Base-by-base conservation (phyloP, 2,797 vertebrate species). In the Sciaenops ocellatus region DNA sequence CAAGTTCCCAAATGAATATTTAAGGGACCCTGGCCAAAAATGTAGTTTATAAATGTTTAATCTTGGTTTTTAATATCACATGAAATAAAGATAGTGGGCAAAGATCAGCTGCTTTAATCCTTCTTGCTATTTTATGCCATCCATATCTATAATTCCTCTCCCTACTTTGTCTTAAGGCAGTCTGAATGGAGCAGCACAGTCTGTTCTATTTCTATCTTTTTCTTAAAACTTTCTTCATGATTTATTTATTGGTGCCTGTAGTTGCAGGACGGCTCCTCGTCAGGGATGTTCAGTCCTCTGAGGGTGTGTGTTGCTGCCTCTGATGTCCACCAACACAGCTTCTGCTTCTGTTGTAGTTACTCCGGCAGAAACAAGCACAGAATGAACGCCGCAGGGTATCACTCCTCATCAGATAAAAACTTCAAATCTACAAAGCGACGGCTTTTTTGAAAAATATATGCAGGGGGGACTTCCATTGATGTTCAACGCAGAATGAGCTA, bases 191-290 rank as follows among this genome's bases (percentile, higher is more conserved):
- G 72, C 30, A 41, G 44, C 20, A 62, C 57, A 0, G 34, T 71
- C 66, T 78, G 55, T 51, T 86, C 85, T 85, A 79, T 85, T 89
- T 89, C 74, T 55, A 63, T 84, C 68, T 5, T 79, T 89, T 84
- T 82, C 56, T 12, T 74, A 42, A 90, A 91, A 90, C 79, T 80
- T 88, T 91, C 57, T 73, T 84, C 73, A 90, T 94, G 57, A 92
- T 90, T 93, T 93, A 95, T 95, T 93, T 88, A 94, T 90, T 38
- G 42, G 28, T 69, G 56, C 78, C 80, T 60, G 74, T 66, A 77
- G 79, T 87, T 83, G 75, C 66, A 82, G 80, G 59, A 51, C 20
- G 50, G 79, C 73, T 90, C 41, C 72, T 84, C 28, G 34, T 84
- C 70, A 47, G 69, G 66, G 80, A 79, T 80, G 82, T 50, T 84